Conservation (phyloP, 2,888 invertebrate species). For the Matsumyia berberina region DNA sequence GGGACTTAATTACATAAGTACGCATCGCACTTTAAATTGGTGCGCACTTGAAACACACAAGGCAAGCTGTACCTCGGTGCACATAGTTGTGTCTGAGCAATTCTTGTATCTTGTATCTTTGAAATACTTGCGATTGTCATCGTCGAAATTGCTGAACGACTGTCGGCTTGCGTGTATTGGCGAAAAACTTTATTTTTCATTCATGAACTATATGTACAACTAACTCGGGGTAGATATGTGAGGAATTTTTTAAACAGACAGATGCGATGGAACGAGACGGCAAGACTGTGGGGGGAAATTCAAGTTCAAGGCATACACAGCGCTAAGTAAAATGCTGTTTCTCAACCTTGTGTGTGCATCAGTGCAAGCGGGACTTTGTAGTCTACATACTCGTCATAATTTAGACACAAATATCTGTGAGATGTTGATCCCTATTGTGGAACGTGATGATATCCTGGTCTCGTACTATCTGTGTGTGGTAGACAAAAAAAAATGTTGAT, state of each 20-base stretch:
- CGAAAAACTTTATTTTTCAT: conserved; percentile 70
- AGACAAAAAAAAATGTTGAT: conserved; percentile 13
- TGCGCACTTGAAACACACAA: conserved; percentile 56
- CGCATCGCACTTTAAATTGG: conserved; percentile 72
- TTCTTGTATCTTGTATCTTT: conserved; percentile 74
- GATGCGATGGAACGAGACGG: conserved; percentile 43
- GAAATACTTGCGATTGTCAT: conserved; percentile 66
- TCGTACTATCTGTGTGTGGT: conserved; percentile 5
- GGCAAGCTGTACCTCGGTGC: neutral
- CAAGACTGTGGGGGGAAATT: conserved; percentile 15
- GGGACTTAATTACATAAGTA: conserved; percentile 73
- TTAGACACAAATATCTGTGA: conserved; percentile 69
- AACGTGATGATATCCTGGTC: conserved; percentile 72
- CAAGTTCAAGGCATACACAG: conserved; percentile 66
- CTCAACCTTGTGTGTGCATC: conserved; percentile 7
- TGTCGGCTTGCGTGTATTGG: conserved; percentile 35
- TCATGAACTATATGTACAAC: conserved; percentile 68
- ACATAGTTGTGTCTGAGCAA: conserved; percentile 66
- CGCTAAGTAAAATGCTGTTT: conserved; percentile 62
- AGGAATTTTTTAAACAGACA: conserved; percentile 71
- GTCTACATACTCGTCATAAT: conserved; percentile 66
- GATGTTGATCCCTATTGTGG: conserved; percentile 67
- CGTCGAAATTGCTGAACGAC: conserved; percentile 55
- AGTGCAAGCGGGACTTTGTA: conserved; percentile 66
- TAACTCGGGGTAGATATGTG: conserved; percentile 51